These are phyloP conservation scores for Meleagris gallopavo DNA, from an alignment of 2,113 vertebrate species.

Conservation along the genomic window DNA sequence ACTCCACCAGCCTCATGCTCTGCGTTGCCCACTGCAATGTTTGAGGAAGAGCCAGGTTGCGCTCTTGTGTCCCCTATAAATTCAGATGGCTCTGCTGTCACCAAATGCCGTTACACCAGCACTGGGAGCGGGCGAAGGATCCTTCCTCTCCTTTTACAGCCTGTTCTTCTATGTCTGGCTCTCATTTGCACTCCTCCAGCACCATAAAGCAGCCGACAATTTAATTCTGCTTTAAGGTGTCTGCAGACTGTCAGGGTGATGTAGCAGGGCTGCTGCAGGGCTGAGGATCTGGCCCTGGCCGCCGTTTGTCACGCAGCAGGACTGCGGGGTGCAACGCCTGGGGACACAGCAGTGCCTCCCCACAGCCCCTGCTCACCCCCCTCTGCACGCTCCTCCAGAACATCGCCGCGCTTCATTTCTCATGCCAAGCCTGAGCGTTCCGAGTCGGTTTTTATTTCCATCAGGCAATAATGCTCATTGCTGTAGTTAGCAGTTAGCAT, in stretches of 20 bases:
- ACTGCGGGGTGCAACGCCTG: rapidly evolving
- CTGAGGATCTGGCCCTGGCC: neutral
- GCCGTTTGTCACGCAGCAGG: neutral
- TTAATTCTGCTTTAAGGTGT: neutral
- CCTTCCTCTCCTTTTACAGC: neutral
- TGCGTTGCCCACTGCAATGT: neutral
- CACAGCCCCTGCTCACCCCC: neutral
- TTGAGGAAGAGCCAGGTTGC: neutral
- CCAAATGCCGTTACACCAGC: neutral
- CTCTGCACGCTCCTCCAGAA: neutral
- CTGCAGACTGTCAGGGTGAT: neutral
- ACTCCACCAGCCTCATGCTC: neutral
- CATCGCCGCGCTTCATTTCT: constrained; percentile 28
- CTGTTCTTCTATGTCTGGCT: neutral
- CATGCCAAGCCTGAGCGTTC: constrained; percentile 13
- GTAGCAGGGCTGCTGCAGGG: neutral
- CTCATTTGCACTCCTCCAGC: neutral
- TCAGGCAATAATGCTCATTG: constrained; percentile 67
- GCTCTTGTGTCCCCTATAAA: neutral
- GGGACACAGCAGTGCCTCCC: neutral
- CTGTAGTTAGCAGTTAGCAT: constrained; percentile 66
- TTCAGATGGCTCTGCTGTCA: neutral
- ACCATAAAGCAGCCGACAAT: neutral
- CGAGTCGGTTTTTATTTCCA: constrained; percentile 60
- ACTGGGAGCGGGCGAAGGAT: neutral